These are phyloP conservation scores for Ylistrum balloti DNA, from an alignment of 1,140 invertebrate species.

Conservation along the genomic window DNA sequence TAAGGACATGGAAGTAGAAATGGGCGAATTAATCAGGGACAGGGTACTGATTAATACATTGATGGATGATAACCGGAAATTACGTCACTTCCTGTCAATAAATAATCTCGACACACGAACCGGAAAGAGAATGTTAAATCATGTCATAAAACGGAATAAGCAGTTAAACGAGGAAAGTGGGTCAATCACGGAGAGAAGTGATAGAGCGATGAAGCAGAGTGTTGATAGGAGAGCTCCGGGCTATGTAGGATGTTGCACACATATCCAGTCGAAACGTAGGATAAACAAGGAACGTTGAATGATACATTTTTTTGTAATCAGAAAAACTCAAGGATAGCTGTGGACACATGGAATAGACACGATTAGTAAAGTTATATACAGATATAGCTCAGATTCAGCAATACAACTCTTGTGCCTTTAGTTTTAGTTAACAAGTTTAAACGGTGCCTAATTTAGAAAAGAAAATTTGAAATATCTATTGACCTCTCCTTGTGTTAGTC, in stretches of 20 bases:
- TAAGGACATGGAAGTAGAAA: background rate
- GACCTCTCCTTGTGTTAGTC: too few species aligned
- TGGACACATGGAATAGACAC: too few species aligned
- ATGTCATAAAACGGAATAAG: background rate
- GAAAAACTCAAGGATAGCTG: too few species aligned
- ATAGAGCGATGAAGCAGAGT: background rate
- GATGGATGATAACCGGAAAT: background rate
- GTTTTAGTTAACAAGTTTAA: too few species aligned
- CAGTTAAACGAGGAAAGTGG: background rate
- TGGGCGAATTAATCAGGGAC: background rate
- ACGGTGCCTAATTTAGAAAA: too few species aligned
- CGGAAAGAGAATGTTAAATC: conserved; percentile 18
- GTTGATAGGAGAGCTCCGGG: background rate
- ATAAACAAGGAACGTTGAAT: background rate
- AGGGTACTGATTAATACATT: background rate
- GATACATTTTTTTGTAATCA: too few species aligned
- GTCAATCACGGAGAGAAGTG: background rate
- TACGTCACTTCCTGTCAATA: background rate
- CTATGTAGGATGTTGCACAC: background rate
- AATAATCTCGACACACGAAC: background rate
- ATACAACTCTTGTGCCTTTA: too few species aligned
- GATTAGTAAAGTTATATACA: too few species aligned
- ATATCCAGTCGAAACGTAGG: background rate
- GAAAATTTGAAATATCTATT: too few species aligned
- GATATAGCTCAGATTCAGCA: too few species aligned